These are phyloP conservation scores for Dicranocentrus wangi DNA, from an alignment of 2,888 invertebrate species.

Conservation along the genomic window DNA sequence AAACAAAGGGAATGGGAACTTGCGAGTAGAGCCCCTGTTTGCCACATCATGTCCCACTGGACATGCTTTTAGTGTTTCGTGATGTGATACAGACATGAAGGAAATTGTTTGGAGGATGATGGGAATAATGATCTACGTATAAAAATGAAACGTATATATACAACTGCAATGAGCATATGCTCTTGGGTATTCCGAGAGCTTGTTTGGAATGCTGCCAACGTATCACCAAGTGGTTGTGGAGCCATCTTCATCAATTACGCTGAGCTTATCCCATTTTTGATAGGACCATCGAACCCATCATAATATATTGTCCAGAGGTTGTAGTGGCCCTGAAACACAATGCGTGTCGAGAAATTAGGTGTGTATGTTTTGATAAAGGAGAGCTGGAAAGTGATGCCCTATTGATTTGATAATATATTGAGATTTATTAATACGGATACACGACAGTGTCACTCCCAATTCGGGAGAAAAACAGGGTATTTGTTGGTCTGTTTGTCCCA, in stretches of 20 bases:
- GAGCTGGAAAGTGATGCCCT: conserved; percentile 18
- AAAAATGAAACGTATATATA: no score
- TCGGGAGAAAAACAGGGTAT: no score
- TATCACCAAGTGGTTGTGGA: conserved; percentile 40
- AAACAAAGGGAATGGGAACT: conserved; percentile 29
- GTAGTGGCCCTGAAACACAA: no score
- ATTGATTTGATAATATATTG: conserved; percentile 18
- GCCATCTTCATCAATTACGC: conserved; percentile 46
- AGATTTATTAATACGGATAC: conserved; percentile 20
- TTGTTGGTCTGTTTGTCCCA: no score
- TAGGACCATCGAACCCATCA: no score
- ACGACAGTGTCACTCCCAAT: not conserved
- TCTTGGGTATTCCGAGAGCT: not conserved
- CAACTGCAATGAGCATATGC: no score
- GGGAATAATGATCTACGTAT: conserved; percentile 19
- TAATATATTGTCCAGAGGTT: no score
- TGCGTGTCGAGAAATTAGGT: no score
- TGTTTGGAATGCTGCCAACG: conserved; percentile 54
- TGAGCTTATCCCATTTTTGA: conserved; percentile 25
- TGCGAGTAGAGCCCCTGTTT: conserved; percentile 8
- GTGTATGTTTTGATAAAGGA: not conserved
- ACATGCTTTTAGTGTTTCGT: conserved; percentile 34
- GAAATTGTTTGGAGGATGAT: conserved; percentile 26
- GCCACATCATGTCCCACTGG: conserved; percentile 40
- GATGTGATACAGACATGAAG: conserved; percentile 1